Evolutionary conservation across 2,113 vertebrate genomes (phyloP).

Genomic region (Madoqua kirkii): DNA sequence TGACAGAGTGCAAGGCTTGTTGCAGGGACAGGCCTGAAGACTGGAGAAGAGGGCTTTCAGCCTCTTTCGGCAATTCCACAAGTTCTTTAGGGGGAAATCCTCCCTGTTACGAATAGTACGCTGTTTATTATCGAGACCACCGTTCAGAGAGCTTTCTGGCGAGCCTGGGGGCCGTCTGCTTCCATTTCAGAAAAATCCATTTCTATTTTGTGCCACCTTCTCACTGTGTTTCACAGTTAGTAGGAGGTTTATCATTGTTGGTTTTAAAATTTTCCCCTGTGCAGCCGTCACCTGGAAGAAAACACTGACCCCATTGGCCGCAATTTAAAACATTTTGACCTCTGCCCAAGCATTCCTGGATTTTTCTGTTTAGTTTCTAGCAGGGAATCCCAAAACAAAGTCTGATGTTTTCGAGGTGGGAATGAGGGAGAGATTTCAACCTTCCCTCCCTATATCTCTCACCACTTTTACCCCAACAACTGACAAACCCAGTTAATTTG

Average conservation of each 20-base stretch:
- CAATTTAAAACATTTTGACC: slow-evolving; percentile 2
- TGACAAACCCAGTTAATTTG: neutral
- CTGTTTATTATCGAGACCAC: neutral
- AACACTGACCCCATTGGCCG: neutral
- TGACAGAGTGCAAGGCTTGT: neutral
- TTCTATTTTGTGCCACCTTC: slow-evolving; percentile 1
- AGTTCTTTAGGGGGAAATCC: neutral
- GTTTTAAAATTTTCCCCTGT: slow-evolving; percentile 32
- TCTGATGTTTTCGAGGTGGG: neutral
- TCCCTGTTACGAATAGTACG: neutral
- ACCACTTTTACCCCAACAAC: neutral
- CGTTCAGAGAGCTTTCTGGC: neutral
- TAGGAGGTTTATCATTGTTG: slow-evolving; percentile 45
- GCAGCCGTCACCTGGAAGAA: neutral
- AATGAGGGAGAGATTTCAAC: neutral
- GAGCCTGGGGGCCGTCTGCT: neutral
- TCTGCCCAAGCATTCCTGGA: slow-evolving; percentile 19
- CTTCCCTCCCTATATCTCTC: neutral
- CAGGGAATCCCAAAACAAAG: neutral
- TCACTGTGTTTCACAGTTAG: neutral
- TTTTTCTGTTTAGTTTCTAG: slow-evolving; percentile 19
- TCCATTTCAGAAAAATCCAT: slow-evolving; percentile 38
- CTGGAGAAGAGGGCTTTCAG: neutral
- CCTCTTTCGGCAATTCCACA: neutral
- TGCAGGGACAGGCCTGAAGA: neutral